phyloP scores from a whole-genome alignment of 30 jellyfish, hydroid and myxozoan species.

The Turritopsis rubra region DNA sequence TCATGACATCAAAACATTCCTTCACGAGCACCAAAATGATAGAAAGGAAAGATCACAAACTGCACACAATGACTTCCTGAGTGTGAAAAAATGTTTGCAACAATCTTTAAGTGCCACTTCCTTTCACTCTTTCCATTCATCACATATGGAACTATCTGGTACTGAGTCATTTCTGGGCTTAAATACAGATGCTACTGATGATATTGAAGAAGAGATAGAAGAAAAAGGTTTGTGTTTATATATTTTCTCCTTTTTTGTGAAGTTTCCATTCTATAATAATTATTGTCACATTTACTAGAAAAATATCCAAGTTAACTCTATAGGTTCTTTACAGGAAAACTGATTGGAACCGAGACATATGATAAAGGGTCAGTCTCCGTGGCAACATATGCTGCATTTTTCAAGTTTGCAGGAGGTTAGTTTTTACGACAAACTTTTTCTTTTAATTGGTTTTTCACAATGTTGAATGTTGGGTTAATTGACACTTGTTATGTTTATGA shows the following conservation, averaged over 20 bases:
- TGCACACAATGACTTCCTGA: background rate
- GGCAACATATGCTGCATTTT: constrained; percentile 1
- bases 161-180: background rate
- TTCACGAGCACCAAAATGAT: background rate
- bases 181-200: background rate
- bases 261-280: background rate
- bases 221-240: background rate
- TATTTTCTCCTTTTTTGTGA: background rate
- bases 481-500: no score
- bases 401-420: constrained; percentile 3
- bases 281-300: no score
- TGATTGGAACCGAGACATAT: background rate
- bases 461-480: no score
- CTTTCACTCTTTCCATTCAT: background rate
- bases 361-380: background rate
- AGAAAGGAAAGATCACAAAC: background rate
- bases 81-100: background rate
- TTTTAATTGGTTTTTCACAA: no score
- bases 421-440: no score
- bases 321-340: background rate
- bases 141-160: background rate
- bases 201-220: background rate
- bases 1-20: background rate
- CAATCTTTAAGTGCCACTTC: background rate
- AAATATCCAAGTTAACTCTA: background rate